A percentile compares a stretch with the other conserved stretches of the same genome.
Evolutionary conservation across 2,888 invertebrate genomes (phyloP).

Genomic region (Synergus laeviventris): DNA sequence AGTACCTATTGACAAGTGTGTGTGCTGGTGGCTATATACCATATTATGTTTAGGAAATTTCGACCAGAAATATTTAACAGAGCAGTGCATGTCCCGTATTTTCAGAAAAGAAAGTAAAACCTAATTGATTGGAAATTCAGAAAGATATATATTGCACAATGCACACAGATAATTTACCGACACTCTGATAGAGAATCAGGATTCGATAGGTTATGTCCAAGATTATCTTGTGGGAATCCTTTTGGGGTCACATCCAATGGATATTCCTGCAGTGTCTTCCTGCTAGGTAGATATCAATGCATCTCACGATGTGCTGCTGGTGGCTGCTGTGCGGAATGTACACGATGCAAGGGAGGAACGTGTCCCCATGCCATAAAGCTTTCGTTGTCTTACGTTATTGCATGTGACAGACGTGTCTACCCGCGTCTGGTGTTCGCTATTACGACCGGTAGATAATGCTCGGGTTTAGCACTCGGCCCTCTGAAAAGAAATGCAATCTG

Average conservation of each 20-base stretch:
- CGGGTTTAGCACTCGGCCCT: conserved; percentile 27
- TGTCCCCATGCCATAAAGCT: conserved; percentile 59
- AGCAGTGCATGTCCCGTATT: too few species aligned
- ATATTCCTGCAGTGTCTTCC: conserved; percentile 19
- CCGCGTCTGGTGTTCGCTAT: conserved; percentile 39
- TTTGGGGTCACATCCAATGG: conserved; percentile 8
- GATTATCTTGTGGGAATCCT: conserved; percentile 19
- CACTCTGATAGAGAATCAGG: conserved; percentile 1
- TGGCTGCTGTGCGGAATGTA: conserved; percentile 38
- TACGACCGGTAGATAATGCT: conserved; percentile 31
- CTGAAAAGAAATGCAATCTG: conserved; percentile 23
- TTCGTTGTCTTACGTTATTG: conserved; percentile 68
- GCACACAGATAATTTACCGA: not conserved
- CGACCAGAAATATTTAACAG: too few species aligned
- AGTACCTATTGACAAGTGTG: too few species aligned
- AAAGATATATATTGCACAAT: not conserved
- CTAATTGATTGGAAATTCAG: not conserved
- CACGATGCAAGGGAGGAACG: conserved; percentile 40
- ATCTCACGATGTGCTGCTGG: conserved; percentile 43
- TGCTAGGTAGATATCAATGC: conserved; percentile 43
- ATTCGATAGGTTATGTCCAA: conserved; percentile 7
- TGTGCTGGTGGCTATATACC: too few species aligned
- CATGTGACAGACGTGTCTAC: conserved; percentile 67
- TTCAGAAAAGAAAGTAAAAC: too few species aligned
- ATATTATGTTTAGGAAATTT: too few species aligned